Conservation (phyloP, 2,888 invertebrate species). For the Acleris literana region DNA sequence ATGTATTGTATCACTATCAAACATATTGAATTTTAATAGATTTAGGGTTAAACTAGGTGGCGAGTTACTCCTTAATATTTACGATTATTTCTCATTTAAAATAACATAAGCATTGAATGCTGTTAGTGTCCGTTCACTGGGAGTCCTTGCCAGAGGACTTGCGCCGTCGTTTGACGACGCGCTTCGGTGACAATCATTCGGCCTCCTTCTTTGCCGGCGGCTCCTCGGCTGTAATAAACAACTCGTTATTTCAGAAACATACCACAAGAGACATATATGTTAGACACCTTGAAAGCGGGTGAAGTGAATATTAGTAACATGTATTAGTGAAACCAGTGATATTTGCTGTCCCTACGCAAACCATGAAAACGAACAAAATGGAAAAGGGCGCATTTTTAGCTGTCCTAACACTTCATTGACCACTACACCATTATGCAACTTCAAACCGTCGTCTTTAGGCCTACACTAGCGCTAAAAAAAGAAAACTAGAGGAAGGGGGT, state of each 20-base stretch:
- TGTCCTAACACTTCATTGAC: too few relatives aligned
- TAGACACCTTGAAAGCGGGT: conserved; percentile 34
- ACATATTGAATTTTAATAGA: too few relatives aligned
- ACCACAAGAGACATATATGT: conserved; percentile 7
- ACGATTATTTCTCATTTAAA: too few relatives aligned
- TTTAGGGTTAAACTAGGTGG: too few relatives aligned
- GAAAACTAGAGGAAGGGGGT: too few relatives aligned
- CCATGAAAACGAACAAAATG: too few relatives aligned
- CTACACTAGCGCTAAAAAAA: too few relatives aligned
- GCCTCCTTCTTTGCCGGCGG: conserved; percentile 74
- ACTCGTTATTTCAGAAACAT: neutral
- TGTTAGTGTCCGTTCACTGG: conserved; percentile 49
- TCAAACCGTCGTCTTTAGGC: neutral
- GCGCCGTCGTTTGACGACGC: conserved; percentile 80
- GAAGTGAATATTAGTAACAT: conserved; percentile 32
- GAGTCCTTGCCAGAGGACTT: conserved; percentile 73
- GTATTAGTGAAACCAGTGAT: conserved; percentile 32
- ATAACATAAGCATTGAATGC: conserved; percentile 20
- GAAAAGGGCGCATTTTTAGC: too few relatives aligned
- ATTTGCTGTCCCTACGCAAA: conserved; percentile 5
- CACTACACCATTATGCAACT: too few relatives aligned
- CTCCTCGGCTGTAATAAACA: conserved; percentile 63
- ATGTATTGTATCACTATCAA: too few relatives aligned
- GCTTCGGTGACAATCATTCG: conserved; percentile 80
- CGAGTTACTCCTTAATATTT: too few relatives aligned